Conservation (phyloP, 1,140 invertebrate species). For the Hycleus phaleratus region DNA sequence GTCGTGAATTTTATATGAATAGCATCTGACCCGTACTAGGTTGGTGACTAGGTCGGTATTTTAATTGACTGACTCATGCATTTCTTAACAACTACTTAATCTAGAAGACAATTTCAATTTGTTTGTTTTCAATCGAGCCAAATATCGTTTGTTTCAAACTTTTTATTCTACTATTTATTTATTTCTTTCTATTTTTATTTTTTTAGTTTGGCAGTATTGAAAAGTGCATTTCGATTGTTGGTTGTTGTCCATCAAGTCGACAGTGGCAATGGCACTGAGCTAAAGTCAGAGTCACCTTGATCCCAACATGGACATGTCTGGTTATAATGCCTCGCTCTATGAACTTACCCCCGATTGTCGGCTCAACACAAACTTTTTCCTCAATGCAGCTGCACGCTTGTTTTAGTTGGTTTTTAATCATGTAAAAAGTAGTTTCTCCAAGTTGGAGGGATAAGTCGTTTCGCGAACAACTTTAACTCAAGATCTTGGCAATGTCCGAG, state of each 20-base stretch:
- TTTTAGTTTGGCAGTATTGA: neutral
- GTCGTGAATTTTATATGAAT: neutral
- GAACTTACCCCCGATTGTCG: conserved; percentile 37
- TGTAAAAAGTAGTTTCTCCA: conserved; percentile 37
- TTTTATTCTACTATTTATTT: neutral
- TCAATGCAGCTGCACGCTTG: conserved; percentile 29
- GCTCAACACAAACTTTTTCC: conserved; percentile 32
- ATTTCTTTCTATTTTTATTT: neutral
- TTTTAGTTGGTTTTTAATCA: conserved; percentile 29
- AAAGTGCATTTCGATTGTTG: conserved; percentile 4
- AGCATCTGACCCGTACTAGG: neutral
- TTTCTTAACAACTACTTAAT: neutral
- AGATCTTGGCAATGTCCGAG: neutral
- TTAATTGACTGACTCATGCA: neutral
- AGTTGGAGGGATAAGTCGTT: conserved; percentile 28
- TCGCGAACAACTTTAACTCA: neutral
- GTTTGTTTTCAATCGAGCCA: neutral
- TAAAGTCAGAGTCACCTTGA: conserved; percentile 28
- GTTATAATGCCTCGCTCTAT: conserved; percentile 30
- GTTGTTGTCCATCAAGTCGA: conserved; percentile 12
- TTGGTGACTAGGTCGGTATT: neutral
- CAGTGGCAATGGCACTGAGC: conserved; percentile 17
- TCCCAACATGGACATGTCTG: conserved; percentile 36
- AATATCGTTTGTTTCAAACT: neutral
- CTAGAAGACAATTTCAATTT: neutral